phyloP scores from a whole-genome alignment of 2,797 vertebrate genomes.

The Pyrocephalus nanus region DNA sequence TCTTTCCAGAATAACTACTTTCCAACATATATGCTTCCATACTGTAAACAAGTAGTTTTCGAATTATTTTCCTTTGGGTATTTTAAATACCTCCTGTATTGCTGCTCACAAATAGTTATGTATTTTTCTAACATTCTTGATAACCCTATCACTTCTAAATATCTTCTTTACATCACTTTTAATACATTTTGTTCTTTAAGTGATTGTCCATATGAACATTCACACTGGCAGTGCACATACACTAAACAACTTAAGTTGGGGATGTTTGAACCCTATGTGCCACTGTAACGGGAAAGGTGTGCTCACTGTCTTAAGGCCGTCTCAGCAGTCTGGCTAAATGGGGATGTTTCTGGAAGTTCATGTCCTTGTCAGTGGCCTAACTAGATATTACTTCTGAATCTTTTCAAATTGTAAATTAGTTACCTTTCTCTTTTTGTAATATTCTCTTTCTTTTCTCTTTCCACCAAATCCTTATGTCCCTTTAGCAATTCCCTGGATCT shows the following conservation, averaged over 20 bases:
- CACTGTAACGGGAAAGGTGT: neutral
- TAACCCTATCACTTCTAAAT: neutral
- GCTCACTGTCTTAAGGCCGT: neutral
- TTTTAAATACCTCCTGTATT: neutral
- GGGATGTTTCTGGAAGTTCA: neutral
- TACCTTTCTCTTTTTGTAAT: neutral
- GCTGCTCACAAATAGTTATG: neutral
- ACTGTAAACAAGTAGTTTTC: neutral
- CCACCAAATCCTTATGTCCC: neutral
- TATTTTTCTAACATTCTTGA: neutral
- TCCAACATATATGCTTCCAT: neutral
- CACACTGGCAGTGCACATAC: neutral
- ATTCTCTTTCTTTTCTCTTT: neutral
- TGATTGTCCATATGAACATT: neutral
- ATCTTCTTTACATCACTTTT: neutral
- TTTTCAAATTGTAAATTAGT: neutral
- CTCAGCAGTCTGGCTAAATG: neutral
- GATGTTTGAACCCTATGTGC: neutral
- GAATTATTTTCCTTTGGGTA: neutral
- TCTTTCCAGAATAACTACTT: neutral
- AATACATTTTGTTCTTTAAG: neutral
- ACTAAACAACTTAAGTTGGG: neutral
- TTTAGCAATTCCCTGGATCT: neutral
- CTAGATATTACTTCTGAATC: neutral
- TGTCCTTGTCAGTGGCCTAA: neutral